Base-by-base conservation (phyloP, 2,797 vertebrate species). In the Eutrigla gurnardus region DNA sequence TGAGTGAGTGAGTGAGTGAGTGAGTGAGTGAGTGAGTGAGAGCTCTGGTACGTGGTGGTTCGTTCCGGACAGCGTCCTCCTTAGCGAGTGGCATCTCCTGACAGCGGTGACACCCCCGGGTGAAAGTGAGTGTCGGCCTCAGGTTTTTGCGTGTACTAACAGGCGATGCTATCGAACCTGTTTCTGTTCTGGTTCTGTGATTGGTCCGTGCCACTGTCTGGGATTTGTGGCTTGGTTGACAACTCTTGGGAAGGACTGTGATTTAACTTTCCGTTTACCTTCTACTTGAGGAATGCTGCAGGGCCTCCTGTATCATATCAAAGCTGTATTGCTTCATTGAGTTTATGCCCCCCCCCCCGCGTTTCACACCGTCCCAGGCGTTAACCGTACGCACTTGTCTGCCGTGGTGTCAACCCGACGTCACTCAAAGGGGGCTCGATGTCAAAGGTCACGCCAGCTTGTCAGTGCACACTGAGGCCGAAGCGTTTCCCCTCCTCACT, bases 401-500 rank as follows among this genome's bases (percentile, higher is more conserved):
- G 73, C 75, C 52, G 62, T 62, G 69, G 76, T 77, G 65, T 80
- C 81, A 40, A 57, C 45, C 42, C 5, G 5, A 25, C 7, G 5
- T 55, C 72, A 50, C 65, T 77, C 75, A 37, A 46, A 77, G 45
- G 70, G 33, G 45, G 52, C 61, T 62, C 18, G 58, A 79, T 82
- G 88, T 89, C 89, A 85, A 76, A 73, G 92, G 92, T 94, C 89
- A 85, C 63, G 81, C 88, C 86, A 90, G 76, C 70, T 84, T 88
- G 89, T 88, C 86, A 73, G 83, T 78, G 81, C 80, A 80, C 59
- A 76, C 74, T 58, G 89, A 82, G 85, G 87, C 88, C 81, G 25
- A 81, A 88, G 77, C 91, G 40, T 76, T 84, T 78, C 67, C 83
- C 76, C 82, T 73, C 80, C 67, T 85, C 82, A 93, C 93, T 95